These are phyloP conservation scores for Patagioenas fasciata DNA, from an alignment of 2,113 vertebrate species.

Conservation along the genomic window DNA sequence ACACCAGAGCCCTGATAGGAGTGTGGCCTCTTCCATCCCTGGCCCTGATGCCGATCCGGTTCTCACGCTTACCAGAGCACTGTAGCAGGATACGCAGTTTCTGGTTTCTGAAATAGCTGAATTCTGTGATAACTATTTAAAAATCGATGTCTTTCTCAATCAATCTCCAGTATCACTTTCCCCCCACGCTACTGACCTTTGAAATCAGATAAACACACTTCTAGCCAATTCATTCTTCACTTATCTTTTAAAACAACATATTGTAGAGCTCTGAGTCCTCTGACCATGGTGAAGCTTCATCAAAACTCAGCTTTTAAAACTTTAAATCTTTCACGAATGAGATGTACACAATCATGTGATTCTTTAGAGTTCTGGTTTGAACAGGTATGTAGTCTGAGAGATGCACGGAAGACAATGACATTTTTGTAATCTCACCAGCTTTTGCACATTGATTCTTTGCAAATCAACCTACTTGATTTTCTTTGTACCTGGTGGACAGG, in stretches of 20 bases:
- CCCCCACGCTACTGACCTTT: not conserved
- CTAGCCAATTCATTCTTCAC: not conserved
- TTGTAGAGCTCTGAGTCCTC: not conserved
- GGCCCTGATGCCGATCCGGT: not conserved
- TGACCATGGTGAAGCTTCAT: not conserved
- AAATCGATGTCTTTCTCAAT: not conserved
- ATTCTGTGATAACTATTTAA: not conserved
- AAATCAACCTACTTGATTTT: not conserved
- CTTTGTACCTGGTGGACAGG: not conserved
- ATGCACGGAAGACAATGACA: not conserved
- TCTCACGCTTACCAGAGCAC: not conserved
- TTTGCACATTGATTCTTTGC: not conserved
- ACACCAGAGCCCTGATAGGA: not conserved
- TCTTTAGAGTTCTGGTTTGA: not conserved
- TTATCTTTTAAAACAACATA: conserved; percentile 27
- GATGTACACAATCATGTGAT: not conserved
- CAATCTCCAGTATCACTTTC: not conserved
- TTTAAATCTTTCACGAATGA: not conserved
- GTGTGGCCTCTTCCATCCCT: not conserved
- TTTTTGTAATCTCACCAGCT: not conserved
- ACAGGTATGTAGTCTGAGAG: not conserved
- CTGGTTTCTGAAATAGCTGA: not conserved
- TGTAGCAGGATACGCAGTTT: not conserved
- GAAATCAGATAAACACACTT: not conserved
- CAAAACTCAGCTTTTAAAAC: not conserved